phyloP scores from a whole-genome alignment of 2,113 vertebrate genomes.

The Mastomys natalensis region DNA sequence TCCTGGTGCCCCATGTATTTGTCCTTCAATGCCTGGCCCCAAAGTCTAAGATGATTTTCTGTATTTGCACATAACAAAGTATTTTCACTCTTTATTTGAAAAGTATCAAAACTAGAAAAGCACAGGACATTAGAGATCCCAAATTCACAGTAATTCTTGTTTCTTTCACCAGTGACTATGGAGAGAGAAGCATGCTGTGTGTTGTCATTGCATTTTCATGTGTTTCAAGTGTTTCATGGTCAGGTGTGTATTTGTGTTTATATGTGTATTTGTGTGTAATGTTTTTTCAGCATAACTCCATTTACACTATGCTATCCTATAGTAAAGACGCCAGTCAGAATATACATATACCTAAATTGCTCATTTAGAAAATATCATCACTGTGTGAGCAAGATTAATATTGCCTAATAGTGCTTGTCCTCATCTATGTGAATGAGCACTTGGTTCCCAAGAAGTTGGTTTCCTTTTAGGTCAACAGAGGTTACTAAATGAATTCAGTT shows the following conservation, averaged over 20 bases:
- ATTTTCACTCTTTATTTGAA: not conserved
- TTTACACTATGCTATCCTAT: not conserved
- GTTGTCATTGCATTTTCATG: not conserved
- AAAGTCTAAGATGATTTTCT: not conserved
- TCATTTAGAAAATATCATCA: not conserved
- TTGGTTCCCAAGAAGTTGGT: not conserved
- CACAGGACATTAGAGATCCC: not conserved
- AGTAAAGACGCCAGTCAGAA: not conserved
- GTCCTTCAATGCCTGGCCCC: not conserved
- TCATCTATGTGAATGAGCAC: not conserved
- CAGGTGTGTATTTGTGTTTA: not conserved
- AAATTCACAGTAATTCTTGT: not conserved
- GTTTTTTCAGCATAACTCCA: conserved; percentile 3
- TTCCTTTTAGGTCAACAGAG: not conserved
- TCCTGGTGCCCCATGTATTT: not conserved
- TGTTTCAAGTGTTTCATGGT: no score
- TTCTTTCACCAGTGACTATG: not conserved
- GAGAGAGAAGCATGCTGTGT: not conserved
- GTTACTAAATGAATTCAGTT: not conserved
- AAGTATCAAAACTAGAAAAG: not conserved
- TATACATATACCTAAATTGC: not conserved
- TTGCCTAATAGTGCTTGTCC: not conserved
- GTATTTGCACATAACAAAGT: not conserved
- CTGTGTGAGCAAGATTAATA: not conserved
- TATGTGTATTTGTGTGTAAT: not conserved